A percentile compares a stretch with the other conserved stretches of the same genome.
Conservation (phyloP, 2,888 invertebrate genomes). For the Amphimallon solstitiale region DNA sequence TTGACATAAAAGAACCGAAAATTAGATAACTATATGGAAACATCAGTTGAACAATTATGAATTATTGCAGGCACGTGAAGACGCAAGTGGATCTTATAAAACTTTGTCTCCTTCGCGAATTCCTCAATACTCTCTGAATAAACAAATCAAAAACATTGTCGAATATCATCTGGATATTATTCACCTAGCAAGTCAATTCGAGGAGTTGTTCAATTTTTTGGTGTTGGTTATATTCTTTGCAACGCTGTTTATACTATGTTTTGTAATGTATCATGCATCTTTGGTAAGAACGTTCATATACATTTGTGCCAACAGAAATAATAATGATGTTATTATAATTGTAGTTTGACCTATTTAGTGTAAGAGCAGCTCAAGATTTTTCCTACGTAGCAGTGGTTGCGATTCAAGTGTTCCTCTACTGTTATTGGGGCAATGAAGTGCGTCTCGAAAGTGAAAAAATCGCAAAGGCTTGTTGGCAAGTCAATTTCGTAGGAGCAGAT, state of each 20-base stretch:
- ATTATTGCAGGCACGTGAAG: background rate
- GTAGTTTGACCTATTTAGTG: constrained; percentile 32
- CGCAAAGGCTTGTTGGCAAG: constrained; percentile 34
- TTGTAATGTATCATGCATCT: constrained; percentile 39
- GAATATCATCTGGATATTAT: constrained; percentile 34
- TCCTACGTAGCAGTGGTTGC: constrained; percentile 34
- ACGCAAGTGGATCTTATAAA: too few relatives aligned
- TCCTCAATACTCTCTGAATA: constrained; percentile 18
- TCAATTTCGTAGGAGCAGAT: constrained; percentile 33
- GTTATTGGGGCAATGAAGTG: constrained; percentile 38
- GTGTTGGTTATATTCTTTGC: constrained; percentile 31
- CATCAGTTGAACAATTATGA: too few relatives aligned
- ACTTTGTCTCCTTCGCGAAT: constrained; percentile 23
- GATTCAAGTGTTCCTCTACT: constrained; percentile 36
- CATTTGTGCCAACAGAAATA: background rate
- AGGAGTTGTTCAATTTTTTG: constrained; percentile 33
- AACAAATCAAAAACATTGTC: constrained; percentile 25
- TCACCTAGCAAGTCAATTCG: constrained; percentile 30
- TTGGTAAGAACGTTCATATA: constrained; percentile 20
- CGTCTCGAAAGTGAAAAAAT: constrained; percentile 33
- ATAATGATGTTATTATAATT: background rate
- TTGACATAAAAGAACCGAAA: too few relatives aligned
- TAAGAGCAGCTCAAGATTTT: constrained; percentile 37
- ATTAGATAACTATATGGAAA: too few relatives aligned
- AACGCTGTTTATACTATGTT: constrained; percentile 37